Evolutionary conservation across 2,797 vertebrate species (phyloP), one percentile per base, ranked within the genome.

Genomic region (Adelosebastes latens): DNA sequence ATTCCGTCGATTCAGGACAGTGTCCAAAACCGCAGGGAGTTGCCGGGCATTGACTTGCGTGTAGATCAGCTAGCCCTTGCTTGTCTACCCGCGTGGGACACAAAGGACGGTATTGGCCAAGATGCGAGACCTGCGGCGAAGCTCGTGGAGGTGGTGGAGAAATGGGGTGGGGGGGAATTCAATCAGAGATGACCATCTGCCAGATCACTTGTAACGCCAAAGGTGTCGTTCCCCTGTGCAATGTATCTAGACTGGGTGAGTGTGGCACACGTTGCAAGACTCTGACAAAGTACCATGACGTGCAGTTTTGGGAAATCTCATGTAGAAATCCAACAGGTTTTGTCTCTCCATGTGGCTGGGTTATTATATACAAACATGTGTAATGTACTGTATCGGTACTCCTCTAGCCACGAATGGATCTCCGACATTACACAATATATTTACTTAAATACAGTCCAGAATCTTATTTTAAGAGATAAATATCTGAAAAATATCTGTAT

Each of bases 121-220:
- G 77, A 89, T 79, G 77, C 72, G 87, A 89, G 80, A 79, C 55
- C n/a, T 86, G 85, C 53, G 64, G n/a, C n/a, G 73, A 76, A 77
- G 87, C 82, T 75, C 60, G 75, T 61, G 77, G 78, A 68, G 82
- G 77, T 72, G 52, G 80, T 31, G 39, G 64, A 59, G 87, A 72
- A 80, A 72, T 22, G 63, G 61, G 82, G 32, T 11, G 58, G 32
- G 80, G 69, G 61, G 70, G 81, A 79, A 89, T 91, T 90, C 90
- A 92, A 92, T 93, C 93, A 90, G 86, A 78, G 72, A 79, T 90
- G 90, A 92, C 92, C 90, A 93, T 93, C 92, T 93, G 91, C 89
- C 92, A 89, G 82, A 85, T 81, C 66, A 58, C 83, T 87, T 86
- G 87, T 76, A 82, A 86, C 39, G 66, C 83, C 74, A 73, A 88